Evolutionary conservation across 2,113 vertebrate genomes (phyloP).

Genomic region (Chauna torquata): DNA sequence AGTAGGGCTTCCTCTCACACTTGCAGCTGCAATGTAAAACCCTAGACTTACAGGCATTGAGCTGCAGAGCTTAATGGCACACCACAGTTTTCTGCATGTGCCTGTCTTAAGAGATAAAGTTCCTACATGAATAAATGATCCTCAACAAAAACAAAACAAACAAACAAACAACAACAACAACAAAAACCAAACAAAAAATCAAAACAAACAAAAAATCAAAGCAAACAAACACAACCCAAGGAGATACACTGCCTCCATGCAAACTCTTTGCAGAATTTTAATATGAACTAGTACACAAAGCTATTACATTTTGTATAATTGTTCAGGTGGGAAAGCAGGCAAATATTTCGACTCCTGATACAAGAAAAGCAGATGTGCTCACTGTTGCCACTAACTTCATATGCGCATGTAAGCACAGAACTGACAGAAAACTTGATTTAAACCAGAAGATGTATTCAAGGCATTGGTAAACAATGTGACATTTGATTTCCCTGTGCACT

Average conservation of each 20-base stretch:
- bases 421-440: neutral
- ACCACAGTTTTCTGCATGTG: neutral
- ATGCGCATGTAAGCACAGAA: neutral
- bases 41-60: neutral
- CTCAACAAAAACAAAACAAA: neutral
- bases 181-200: neutral
- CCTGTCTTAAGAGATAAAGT: neutral
- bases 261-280: neutral
- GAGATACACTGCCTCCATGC: neutral
- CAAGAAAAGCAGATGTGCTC: neutral
- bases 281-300: neutral
- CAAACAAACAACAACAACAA: neutral
- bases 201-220: too few species aligned
- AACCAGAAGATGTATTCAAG: neutral
- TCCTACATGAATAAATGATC: neutral
- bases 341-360: neutral
- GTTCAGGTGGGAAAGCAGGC: neutral
- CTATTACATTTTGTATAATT: neutral
- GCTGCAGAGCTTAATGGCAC: neutral
- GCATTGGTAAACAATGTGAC: neutral
- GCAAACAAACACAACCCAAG: neutral
- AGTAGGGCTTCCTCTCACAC: neutral
- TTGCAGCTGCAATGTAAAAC: neutral
- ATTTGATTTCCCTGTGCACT: neutral
- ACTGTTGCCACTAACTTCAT: neutral